Evolutionary conservation across 2,797 vertebrate species (phyloP).

Genomic region (Esox masquinongy): DNA sequence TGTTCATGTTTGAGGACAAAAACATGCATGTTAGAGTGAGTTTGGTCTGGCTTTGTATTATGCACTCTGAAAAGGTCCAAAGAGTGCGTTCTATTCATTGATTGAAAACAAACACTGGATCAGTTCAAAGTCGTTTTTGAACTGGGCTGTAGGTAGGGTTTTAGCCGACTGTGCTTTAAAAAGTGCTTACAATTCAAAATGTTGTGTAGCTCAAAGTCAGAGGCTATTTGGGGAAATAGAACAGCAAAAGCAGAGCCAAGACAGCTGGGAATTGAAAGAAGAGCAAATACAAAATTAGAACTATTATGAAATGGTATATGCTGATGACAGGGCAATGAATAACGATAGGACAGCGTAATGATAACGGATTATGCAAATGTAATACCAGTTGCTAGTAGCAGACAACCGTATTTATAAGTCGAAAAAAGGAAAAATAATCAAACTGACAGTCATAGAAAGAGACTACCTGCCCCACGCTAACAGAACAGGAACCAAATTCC

Average conservation of each 20-base stretch:
- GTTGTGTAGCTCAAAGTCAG: slow-evolving; percentile 40
- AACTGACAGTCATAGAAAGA: background rate
- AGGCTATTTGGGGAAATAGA: slow-evolving; percentile 50
- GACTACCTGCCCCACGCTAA: background rate
- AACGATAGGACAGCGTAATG: too few relatives aligned
- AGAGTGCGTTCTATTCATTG: slow-evolving; percentile 47
- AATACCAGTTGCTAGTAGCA: too few relatives aligned
- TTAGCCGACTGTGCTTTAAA: slow-evolving; percentile 25
- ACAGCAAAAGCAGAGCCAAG: slow-evolving; percentile 56
- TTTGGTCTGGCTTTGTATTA: slow-evolving; percentile 29
- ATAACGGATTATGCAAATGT: too few relatives aligned
- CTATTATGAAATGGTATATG: slow-evolving; percentile 30
- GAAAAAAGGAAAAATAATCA: background rate
- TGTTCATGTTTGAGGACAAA: slow-evolving; percentile 36
- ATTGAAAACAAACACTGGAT: background rate
- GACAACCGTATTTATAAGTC: too few relatives aligned
- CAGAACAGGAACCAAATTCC: background rate
- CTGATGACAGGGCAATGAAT: background rate
- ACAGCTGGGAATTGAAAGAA: slow-evolving; percentile 62
- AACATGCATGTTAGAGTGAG: slow-evolving; percentile 31
- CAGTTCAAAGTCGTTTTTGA: slow-evolving; percentile 1
- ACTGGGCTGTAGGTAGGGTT: slow-evolving; percentile 18
- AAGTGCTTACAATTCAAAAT: slow-evolving; percentile 47
- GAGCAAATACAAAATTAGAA: slow-evolving; percentile 8
- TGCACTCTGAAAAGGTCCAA: slow-evolving; percentile 45